Base-by-base conservation (phyloP, 2,113 vertebrate species). In the Zapornia atra region DNA sequence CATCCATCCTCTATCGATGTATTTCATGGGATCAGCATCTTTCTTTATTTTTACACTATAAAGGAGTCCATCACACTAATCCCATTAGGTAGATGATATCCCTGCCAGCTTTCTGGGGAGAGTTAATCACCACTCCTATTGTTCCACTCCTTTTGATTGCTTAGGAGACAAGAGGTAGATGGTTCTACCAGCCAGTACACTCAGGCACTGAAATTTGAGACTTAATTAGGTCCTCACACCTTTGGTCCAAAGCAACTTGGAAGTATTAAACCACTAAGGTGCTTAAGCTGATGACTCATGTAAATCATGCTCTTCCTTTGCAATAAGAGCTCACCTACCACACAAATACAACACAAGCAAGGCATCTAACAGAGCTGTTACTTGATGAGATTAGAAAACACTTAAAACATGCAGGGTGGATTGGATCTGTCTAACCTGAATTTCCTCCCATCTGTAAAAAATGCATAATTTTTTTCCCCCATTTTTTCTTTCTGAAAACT, bases 181-280 rank as follows among this genome's bases (percentile, higher is more conserved):
- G 38, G 18, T 33, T 79, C 10, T 51, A 82, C 34, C 51, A 86
- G 69, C 21, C 34, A 46, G 57, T 5, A 69, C 81, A 82, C 19
- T 11, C 65, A 76, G 42, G 6, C 18, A n/a, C 44, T 70, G 88
- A 69, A 84, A 91, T 89, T 84, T 89, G 80, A 96, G 51, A 87
- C 81, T 33, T 77, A 79, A 91, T 92, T 92, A 91, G 86, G 69
- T 72, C 50, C 70, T 88, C 86, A 95, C 80, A 86, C 78, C 69
- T 96, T 82, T 57, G 59, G 33, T 92, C 63, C 80, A 84, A 69
- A 88, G 53, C 69, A 89, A 38, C 59, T 68, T 84, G 25, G 57
- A 95, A 76, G 31, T 60, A 59, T 87, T 84, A 79, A 95, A 63
- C 65, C 61, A 12, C 53, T 40, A 11, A 96, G 9, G 44, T 59